Conservation (phyloP, 2,113 vertebrate species). For the Nothocercus nigrocapillus region DNA sequence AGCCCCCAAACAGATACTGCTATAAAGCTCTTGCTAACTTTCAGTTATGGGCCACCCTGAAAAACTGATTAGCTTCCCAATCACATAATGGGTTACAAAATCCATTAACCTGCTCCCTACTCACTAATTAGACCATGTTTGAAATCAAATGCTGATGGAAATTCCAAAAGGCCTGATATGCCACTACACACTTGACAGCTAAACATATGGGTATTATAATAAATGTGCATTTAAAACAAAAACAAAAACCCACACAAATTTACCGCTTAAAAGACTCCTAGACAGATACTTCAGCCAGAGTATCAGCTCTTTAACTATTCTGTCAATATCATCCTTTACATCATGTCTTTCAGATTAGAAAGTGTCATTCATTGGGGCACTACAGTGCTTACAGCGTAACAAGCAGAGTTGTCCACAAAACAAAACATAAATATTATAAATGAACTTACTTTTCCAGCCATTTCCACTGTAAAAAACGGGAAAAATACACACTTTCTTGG, state of each 20-base stretch:
- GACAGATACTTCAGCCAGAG: background rate
- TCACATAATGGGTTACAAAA: background rate
- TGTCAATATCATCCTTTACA: background rate
- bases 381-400: background rate
- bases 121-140: background rate
- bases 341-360: background rate
- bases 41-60: background rate
- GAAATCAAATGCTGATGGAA: background rate
- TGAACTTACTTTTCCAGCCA: constrained; percentile 91
- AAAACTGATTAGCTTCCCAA: background rate
- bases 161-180: background rate
- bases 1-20: background rate
- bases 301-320: background rate
- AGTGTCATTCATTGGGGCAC: background rate
- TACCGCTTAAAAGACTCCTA: background rate
- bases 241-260: background rate
- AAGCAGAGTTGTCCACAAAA: background rate
- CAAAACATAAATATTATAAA: background rate
- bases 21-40: background rate
- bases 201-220: background rate
- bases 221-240: background rate
- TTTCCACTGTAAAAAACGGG: constrained; percentile 94
- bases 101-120: background rate
- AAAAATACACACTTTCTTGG: constrained; percentile 90
- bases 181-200: background rate